Conservation (phyloP, 2,113 vertebrate species). For the Gorsachius goisagi region DNA sequence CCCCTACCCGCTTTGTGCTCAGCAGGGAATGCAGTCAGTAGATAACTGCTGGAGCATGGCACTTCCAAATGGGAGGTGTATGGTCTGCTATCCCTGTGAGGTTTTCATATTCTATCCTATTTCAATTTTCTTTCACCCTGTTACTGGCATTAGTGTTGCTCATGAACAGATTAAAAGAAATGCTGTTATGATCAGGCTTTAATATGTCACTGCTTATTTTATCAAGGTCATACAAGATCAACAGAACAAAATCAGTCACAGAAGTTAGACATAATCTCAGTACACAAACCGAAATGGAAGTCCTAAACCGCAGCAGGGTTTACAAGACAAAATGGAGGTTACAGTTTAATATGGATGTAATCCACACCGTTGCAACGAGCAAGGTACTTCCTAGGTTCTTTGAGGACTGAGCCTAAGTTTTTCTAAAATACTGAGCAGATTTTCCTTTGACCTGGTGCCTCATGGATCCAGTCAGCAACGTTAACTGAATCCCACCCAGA, state of each 20-base stretch:
- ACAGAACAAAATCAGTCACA: background rate
- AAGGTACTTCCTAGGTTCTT: background rate
- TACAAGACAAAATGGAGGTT: background rate
- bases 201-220: background rate
- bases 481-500: background rate
- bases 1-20: background rate
- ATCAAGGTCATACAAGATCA: background rate
- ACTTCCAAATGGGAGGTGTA: background rate
- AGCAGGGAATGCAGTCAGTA: background rate
- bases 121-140: background rate
- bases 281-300: background rate
- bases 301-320: background rate
- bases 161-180: background rate
- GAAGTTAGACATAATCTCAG: background rate
- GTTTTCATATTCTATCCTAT: background rate
- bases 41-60: background rate
- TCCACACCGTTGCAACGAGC: background rate
- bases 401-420: background rate
- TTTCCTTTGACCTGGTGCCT: background rate
- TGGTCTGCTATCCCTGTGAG: background rate
- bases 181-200: background rate
- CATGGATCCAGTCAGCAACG: background rate
- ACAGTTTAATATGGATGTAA: background rate
- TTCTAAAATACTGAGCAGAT: background rate
- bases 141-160: background rate